These are phyloP conservation scores for Hydrozoanthus gracilis DNA, from an alignment of 92 coral and sea anemone genomes.

Conservation along the genomic window DNA sequence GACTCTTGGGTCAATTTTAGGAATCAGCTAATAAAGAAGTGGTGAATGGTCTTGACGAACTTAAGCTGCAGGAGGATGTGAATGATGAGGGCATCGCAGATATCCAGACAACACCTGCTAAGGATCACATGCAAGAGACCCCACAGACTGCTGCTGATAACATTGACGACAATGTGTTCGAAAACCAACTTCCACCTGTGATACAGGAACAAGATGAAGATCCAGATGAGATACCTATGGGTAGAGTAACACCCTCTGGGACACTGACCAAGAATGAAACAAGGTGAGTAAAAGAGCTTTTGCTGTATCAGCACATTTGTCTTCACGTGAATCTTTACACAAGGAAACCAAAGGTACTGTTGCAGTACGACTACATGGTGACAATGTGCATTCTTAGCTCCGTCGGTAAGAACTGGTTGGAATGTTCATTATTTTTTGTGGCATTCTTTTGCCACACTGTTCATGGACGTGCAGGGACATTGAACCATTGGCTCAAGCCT, in stretches of 20 bases:
- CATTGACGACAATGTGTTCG: slow-evolving; percentile 23
- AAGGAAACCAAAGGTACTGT: too few relatives aligned
- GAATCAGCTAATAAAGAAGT: slow-evolving; percentile 3
- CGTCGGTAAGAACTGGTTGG: too few relatives aligned
- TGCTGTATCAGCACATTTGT: too few relatives aligned
- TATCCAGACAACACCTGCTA: slow-evolving; percentile 9
- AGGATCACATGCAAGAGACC: not conserved
- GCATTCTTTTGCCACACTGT: too few relatives aligned
- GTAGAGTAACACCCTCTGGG: slow-evolving; percentile 69
- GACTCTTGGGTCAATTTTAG: too few relatives aligned
- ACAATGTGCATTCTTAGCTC: too few relatives aligned
- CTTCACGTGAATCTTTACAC: too few relatives aligned
- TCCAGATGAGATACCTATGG: slow-evolving; percentile 46
- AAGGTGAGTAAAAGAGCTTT: slow-evolving; percentile 9
- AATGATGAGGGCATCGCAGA: slow-evolving; percentile 45
- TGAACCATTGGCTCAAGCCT: too few relatives aligned
- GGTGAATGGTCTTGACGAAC: slow-evolving; percentile 32
- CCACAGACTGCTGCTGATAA: not conserved
- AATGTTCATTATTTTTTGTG: too few relatives aligned
- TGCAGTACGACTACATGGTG: too few relatives aligned
- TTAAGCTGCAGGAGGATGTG: slow-evolving; percentile 5
- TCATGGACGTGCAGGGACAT: too few relatives aligned
- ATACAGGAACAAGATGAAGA: slow-evolving; percentile 43
- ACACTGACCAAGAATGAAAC: slow-evolving; percentile 63
- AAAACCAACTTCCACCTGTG: not conserved